A percentile compares a stretch with the other conserved stretches of the same genome.
These are phyloP conservation scores for Hydrotaea diabolus DNA, from an alignment of 2,888 invertebrate genomes.

Conservation along the genomic window DNA sequence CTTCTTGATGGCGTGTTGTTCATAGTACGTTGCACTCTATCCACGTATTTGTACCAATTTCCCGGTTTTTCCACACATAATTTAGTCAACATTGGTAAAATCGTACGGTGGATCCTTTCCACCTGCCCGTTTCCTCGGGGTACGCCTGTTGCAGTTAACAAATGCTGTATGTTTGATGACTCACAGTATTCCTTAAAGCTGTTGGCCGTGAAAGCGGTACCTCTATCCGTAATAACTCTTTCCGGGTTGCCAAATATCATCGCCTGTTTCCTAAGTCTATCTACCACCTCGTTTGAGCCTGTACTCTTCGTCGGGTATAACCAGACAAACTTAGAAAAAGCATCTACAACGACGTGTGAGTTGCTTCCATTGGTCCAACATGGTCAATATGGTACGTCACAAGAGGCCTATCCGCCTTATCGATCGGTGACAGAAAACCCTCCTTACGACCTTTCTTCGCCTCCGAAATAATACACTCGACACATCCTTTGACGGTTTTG, in stretches of 20 bases:
- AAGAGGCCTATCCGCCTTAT: no score
- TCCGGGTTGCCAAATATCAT: background rate
- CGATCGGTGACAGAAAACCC: no score
- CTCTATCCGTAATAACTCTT: background rate
- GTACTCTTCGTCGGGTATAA: no score
- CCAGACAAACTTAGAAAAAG: no score
- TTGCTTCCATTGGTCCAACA: no score
- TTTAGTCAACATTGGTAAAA: conserved; percentile 75
- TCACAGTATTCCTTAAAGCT: conserved; percentile 74
- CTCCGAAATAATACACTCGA: no score
- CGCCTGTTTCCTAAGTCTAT: conserved; percentile 46
- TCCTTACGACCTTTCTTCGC: no score
- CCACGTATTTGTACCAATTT: conserved; percentile 73
- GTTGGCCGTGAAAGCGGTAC: conserved; percentile 8
- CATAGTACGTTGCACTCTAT: conserved; percentile 13
- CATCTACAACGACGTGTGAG: no score
- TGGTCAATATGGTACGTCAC: no score
- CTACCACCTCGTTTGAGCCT: no score
- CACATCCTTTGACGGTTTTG: no score
- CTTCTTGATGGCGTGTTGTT: conserved; percentile 63
- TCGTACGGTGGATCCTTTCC: conserved; percentile 73
- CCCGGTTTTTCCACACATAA: conserved; percentile 73
- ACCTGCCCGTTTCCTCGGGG: conserved; percentile 75
- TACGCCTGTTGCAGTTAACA: conserved; percentile 72
- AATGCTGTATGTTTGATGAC: conserved; percentile 70